Percentiles rank a stretch among this genome's conserved stretches.
Conservation (phyloP, 1,140 invertebrate species). For the Homarus americanus region DNA sequence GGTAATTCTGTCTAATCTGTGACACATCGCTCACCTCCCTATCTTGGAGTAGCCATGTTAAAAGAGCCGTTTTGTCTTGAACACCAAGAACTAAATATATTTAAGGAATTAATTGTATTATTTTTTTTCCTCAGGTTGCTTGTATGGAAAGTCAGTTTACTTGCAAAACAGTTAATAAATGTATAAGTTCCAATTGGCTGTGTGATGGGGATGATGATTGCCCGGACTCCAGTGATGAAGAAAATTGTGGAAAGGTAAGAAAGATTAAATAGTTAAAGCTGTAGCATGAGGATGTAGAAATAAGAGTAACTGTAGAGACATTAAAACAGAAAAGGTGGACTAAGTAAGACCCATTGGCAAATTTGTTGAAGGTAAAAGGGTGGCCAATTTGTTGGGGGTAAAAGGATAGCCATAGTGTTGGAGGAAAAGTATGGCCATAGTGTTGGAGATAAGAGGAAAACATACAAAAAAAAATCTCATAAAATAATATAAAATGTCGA, state of each 20-base stretch:
- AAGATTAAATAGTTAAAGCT: too few species aligned
- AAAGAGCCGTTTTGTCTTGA: background rate
- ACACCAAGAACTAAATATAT: background rate
- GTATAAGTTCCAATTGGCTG: background rate
- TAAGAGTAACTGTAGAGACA: too few species aligned
- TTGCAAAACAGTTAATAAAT: background rate
- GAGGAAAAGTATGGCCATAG: too few species aligned
- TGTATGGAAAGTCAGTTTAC: slow-evolving; percentile 1
- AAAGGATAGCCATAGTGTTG: too few species aligned
- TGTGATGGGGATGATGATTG: slow-evolving; percentile 32
- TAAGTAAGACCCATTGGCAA: too few species aligned
- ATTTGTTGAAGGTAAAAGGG: too few species aligned
- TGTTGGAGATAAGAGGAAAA: background rate
- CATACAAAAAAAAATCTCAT: too few species aligned
- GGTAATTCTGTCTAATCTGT: background rate
- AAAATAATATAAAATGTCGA: too few species aligned
- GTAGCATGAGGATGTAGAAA: too few species aligned
- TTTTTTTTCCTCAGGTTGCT: background rate
- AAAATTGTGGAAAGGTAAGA: too few species aligned
- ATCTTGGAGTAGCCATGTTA: background rate
- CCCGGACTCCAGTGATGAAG: slow-evolving; percentile 16
- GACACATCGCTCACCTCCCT: background rate
- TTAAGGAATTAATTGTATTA: background rate
- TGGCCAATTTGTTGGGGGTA: too few species aligned
- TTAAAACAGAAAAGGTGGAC: too few species aligned